phyloP scores from a whole-genome alignment of 2,797 vertebrate genomes.

The Lagocephalus sceleratus region DNA sequence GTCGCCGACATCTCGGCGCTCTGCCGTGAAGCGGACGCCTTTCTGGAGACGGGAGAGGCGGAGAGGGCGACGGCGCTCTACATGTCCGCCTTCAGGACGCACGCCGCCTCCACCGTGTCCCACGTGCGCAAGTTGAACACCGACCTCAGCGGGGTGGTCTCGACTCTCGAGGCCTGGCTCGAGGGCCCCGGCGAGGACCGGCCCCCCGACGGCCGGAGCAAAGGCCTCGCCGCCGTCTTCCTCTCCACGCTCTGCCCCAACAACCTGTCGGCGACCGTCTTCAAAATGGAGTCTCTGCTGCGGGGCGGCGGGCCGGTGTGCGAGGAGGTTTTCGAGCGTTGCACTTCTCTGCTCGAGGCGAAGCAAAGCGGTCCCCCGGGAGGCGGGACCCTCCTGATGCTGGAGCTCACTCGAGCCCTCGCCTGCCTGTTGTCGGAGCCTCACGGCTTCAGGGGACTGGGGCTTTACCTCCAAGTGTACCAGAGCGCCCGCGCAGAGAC shows the following conservation, averaged over 20 bases:
- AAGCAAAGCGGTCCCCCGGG: constrained; percentile 33
- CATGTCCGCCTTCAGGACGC: constrained; percentile 83
- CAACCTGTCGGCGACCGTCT: constrained; percentile 78
- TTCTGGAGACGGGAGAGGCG: constrained; percentile 69
- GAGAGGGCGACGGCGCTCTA: constrained; percentile 79
- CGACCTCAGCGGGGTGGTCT: constrained; percentile 55
- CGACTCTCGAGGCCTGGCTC: constrained; percentile 84
- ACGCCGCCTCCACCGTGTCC: constrained; percentile 70
- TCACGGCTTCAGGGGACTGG: constrained; percentile 55
- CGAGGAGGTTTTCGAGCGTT: constrained; percentile 76
- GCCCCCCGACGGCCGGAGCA: constrained; percentile 67
- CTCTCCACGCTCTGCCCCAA: constrained; percentile 82
- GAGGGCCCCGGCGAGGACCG: constrained; percentile 58
- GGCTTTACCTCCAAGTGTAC: constrained; percentile 83
- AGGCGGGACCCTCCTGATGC: constrained; percentile 54
- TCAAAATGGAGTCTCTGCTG: constrained; percentile 82
- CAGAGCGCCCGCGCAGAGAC: constrained; percentile 60
- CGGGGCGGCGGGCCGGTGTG: constrained; percentile 65
- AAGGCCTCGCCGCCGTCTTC: constrained; percentile 81
- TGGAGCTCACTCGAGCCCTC: constrained; percentile 82
- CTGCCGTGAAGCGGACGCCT: constrained; percentile 79
- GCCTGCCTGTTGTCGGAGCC: constrained; percentile 78
- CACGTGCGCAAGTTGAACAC: constrained; percentile 69
- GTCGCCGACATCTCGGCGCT: constrained; percentile 64
- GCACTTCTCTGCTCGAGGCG: constrained; percentile 73